phyloP scores from a whole-genome alignment of 2,797 vertebrate species.

The Gallinago nigripennis region DNA sequence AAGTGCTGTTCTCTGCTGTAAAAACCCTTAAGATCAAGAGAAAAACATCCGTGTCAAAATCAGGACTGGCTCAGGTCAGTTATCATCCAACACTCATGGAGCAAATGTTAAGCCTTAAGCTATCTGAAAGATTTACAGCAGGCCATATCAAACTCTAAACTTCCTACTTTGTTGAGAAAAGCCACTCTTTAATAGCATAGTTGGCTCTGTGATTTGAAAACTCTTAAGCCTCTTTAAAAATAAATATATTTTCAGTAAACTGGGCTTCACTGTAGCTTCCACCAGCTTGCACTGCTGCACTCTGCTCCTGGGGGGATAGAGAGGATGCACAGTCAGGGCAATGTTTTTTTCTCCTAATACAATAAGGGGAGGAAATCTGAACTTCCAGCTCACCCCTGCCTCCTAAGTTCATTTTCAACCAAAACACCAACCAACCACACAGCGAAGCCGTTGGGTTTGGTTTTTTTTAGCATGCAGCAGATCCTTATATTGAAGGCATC shows the following conservation, averaged over 20 bases:
- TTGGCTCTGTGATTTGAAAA: not conserved
- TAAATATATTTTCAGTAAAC: not conserved
- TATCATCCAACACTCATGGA: not conserved
- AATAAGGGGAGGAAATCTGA: not conserved
- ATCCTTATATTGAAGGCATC: not conserved
- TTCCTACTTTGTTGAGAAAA: constrained; percentile 1
- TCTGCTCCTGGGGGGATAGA: not conserved
- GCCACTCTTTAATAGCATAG: not conserved
- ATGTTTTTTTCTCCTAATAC: not conserved
- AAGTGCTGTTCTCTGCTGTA: not conserved
- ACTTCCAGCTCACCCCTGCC: not conserved
- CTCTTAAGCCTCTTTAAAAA: not conserved
- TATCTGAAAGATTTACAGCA: not conserved
- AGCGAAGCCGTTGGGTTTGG: not conserved
- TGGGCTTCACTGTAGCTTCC: not conserved
- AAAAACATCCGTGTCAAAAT: not conserved
- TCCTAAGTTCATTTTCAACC: not conserved
- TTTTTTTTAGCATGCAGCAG: not conserved
- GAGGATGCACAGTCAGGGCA: not conserved
- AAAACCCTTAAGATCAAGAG: not conserved
- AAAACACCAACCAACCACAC: not conserved
- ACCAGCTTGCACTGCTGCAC: not conserved
- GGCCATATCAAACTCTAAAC: not conserved
- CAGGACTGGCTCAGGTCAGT: not conserved
- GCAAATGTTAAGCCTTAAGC: not conserved